Evolutionary conservation across 2,113 vertebrate species (phyloP).

Genomic region (Eubucco bourcierii): DNA sequence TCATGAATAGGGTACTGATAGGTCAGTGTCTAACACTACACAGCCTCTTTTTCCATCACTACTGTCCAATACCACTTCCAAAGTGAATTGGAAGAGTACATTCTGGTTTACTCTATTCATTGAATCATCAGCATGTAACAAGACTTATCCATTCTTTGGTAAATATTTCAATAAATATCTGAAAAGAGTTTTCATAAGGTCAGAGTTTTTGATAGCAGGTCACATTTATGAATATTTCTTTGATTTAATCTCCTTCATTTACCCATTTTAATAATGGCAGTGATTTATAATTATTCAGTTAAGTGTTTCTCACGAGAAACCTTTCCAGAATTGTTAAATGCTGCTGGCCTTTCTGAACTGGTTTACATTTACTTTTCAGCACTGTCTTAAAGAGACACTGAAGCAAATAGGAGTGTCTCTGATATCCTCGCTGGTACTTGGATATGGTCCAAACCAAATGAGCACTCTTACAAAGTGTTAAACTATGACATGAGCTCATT

Average conservation of each 20-base stretch:
- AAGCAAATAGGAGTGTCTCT: background rate
- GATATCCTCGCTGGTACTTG: background rate
- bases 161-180: background rate
- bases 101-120: background rate
- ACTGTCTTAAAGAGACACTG: background rate
- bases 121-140: background rate
- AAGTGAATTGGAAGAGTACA: background rate
- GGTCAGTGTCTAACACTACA: background rate
- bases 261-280: fast-evolving
- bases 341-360: background rate
- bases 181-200: background rate
- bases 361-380: background rate
- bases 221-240: background rate
- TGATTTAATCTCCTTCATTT: background rate
- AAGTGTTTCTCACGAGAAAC: background rate
- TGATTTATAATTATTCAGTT: background rate
- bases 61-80: background rate
- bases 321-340: background rate
- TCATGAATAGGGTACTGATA: no score
- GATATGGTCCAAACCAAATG: background rate
- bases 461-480: background rate
- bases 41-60: background rate
- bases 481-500: background rate
- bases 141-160: background rate
- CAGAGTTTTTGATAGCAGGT: background rate